Evolutionary conservation across 2,113 vertebrate genomes (phyloP).

Genomic region (Rhabdomys dilectus): DNA sequence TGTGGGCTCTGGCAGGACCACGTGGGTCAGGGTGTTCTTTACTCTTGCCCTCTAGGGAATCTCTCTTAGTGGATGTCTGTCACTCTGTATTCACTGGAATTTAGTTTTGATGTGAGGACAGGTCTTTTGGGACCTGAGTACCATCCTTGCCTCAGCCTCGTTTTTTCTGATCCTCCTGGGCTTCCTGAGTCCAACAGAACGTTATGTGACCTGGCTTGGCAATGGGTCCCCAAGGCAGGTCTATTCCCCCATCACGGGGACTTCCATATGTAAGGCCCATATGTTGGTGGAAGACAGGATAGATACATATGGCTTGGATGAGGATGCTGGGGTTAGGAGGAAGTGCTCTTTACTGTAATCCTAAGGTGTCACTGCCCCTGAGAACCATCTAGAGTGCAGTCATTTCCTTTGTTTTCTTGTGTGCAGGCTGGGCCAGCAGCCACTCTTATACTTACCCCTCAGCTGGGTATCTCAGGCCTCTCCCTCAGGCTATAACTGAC

Average conservation of each 20-base stretch:
- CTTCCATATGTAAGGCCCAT: not conserved
- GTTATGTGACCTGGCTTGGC: not conserved
- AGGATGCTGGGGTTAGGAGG: not conserved
- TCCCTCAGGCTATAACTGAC: not conserved
- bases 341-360: not conserved
- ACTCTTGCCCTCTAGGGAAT: not conserved
- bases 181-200: not conserved
- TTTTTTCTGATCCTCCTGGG: not conserved
- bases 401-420: fast-evolving
- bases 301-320: not conserved
- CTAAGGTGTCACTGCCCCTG: not conserved
- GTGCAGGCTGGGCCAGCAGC: too few relatives aligned
- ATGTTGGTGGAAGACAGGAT: not conserved
- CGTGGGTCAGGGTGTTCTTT: not conserved
- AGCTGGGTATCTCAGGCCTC: not conserved
- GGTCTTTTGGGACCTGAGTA: not conserved
- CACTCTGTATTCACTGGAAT: not conserved
- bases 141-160: not conserved
- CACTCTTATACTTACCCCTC: not conserved
- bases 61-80: not conserved
- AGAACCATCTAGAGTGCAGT: not conserved
- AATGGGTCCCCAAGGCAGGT: too few relatives aligned
- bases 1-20: not conserved
- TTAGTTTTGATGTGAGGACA: not conserved
- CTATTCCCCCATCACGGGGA: not conserved